Conservation (phyloP, 2,797 vertebrate genomes). For the Tolypeutes matacus region DNA sequence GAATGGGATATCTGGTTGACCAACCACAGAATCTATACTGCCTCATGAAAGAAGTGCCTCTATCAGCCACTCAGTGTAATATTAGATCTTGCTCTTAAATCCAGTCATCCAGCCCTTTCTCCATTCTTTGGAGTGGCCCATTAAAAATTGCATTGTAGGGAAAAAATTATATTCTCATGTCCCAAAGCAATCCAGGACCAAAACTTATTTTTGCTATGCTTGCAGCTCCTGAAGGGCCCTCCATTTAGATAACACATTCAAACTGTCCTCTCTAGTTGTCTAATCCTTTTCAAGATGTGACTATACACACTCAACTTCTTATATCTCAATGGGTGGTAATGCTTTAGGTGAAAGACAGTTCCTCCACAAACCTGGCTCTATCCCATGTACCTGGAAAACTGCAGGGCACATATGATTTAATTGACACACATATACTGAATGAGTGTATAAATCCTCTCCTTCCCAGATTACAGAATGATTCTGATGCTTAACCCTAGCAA, state of each 20-base stretch:
- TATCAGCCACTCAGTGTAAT: not conserved
- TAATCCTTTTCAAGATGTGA: not conserved
- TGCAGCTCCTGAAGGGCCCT: not conserved
- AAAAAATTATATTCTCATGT: not conserved
- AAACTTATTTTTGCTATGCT: not conserved
- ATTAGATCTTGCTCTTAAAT: not conserved
- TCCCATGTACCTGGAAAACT: not conserved
- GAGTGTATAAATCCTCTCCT: not conserved
- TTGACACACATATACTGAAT: not conserved
- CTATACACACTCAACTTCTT: not conserved
- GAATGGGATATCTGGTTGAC: not conserved
- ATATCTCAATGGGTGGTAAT: not conserved
- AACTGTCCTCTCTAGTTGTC: not conserved
- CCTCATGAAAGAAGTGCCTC: not conserved
- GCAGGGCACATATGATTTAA: not conserved
- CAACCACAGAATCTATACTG: not conserved
- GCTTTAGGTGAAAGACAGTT: not conserved
- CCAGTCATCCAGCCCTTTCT: not conserved
- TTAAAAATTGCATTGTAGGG: not conserved
- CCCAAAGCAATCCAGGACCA: not conserved
- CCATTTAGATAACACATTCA: too few relatives aligned
- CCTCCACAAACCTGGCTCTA: not conserved
- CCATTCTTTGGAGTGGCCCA: not conserved
- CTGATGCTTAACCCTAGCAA: not conserved
- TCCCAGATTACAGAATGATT: not conserved